Evolutionary conservation across 2,888 invertebrate genomes (phyloP), one percentile per base, ranked within the genome.

Genomic region (Cantharis rufa): DNA sequence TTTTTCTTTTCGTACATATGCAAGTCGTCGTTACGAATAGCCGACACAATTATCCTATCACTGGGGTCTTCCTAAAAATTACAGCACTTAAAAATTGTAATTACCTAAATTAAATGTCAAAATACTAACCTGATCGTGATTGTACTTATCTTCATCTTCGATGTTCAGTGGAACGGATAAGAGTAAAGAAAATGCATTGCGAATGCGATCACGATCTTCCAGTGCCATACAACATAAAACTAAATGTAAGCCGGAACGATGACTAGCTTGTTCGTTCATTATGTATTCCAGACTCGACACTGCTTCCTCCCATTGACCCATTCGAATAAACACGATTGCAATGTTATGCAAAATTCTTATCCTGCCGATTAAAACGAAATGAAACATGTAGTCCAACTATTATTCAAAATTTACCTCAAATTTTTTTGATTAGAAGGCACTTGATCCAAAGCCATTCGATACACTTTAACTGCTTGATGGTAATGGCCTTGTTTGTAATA

Each of bases 301-400:
- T 0, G 99, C 99, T 87, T 99, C 99, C 72, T 95, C 95, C 88
- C 97, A 97, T 87, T 98, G 97, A 27, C 97, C 97, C 95, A 98
- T 96, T 86, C 96, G 95, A 21, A 99, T 96, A 86, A 99, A 95
- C 21, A 98, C 91, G 79, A 98, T 92, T 0, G 96, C 97, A 85
- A 99, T 99, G 86, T 99, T 99, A 89, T 98, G 98, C 93, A 98
- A 98, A 81, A 99, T 97, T 90, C 97, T 98, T 84, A 96, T 94
- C 86, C 96, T 96, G 84, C 18, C 62, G 27, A 15, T 61, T 28
- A 63, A 15, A 13, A 21, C 3, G 21, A 21, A 21, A 64, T 3
- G 2, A 1, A 64, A 21, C 21, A 21, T 13, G 13, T 0, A 4
- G 0, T 3, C 1, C 3, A 32, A 32, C 4, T 11, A 48, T 64